Conservation (phyloP, 2,888 invertebrate genomes). For the Drosophila suboccidentalis region DNA sequence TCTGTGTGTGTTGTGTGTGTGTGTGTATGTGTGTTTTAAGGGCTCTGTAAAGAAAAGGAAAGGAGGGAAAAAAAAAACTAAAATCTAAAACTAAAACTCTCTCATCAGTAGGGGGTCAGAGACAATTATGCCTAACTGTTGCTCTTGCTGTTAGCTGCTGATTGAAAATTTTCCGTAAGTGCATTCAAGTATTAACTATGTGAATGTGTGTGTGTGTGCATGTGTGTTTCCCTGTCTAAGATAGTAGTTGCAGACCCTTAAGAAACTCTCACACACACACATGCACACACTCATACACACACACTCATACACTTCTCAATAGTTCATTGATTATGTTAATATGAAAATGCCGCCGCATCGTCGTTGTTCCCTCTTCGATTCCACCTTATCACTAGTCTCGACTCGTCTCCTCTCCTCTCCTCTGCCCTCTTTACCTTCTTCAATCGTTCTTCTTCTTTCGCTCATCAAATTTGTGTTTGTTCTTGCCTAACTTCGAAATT, state of each 20-base stretch:
- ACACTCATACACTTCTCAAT: conserved; percentile 30
- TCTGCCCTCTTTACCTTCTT: not conserved
- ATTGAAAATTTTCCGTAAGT: conserved; percentile 73
- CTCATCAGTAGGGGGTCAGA: conserved; percentile 74
- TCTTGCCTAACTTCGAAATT: conserved; percentile 31
- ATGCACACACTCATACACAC: conserved; percentile 10
- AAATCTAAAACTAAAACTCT: conserved; percentile 39
- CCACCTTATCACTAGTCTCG: conserved; percentile 47
- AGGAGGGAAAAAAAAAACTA: not conserved
- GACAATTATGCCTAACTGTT: conserved; percentile 43
- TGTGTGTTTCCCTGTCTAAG: conserved; percentile 37
- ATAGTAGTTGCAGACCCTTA: conserved; percentile 49
- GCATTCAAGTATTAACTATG: conserved; percentile 64
- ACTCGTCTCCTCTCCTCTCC: conserved; percentile 2
- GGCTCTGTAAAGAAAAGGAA: not conserved
- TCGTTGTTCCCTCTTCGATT: conserved; percentile 37
- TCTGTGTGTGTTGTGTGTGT: conserved; percentile 10
- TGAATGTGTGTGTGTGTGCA: not conserved
- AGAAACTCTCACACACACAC: conserved; percentile 20
- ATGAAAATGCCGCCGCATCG: conserved; percentile 46
- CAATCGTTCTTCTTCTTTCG: not conserved
- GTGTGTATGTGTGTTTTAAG: not conserved
- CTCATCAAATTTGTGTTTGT: conserved; percentile 13
- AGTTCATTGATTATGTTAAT: conserved; percentile 79
- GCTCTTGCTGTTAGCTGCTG: conserved; percentile 56